A percentile compares a stretch with the other conserved stretches of the same genome.
phyloP scores from a whole-genome alignment of 2,888 invertebrate species.

The Protophormia terraenovae region DNA sequence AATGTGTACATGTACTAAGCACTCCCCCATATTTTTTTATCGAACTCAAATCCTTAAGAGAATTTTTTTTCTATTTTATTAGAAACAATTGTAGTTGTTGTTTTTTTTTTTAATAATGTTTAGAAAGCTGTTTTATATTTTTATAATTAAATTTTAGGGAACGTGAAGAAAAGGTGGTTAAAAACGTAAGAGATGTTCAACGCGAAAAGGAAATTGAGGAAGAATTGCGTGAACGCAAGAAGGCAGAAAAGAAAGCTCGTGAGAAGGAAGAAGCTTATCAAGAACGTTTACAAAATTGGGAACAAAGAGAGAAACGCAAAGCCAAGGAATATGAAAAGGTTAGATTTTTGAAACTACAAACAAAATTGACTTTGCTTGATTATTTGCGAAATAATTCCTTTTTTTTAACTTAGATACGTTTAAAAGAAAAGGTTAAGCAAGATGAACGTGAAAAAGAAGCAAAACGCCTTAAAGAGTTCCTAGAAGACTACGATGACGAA shows the following conservation, averaged over 20 bases:
- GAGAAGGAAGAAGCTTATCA: conserved; percentile 99
- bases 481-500: conserved; percentile 99
- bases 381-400: no score
- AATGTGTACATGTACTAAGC: no score
- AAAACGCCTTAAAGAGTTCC: conserved; percentile 96
- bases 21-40: no score
- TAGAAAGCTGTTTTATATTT: neutral
- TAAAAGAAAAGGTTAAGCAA: conserved; percentile 91
- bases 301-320: conserved; percentile 93
- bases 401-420: conserved; percentile 84
- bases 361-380: neutral
- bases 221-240: conserved; percentile 94
- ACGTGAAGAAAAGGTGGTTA: conserved; percentile 82
- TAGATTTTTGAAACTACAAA: neutral
- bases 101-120: no score
- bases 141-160: conserved; percentile 72
- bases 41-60: no score
- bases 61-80: no score
- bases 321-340: conserved; percentile 92
- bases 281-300: conserved; percentile 91
- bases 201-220: conserved; percentile 94
- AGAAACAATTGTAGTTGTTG: no score
- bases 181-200: conserved; percentile 85
- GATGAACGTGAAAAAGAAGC: conserved; percentile 95
- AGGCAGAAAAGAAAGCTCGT: conserved; percentile 93